These are phyloP conservation scores for Donacobius atricapilla DNA, from an alignment of 2,113 vertebrate species.

Conservation along the genomic window DNA sequence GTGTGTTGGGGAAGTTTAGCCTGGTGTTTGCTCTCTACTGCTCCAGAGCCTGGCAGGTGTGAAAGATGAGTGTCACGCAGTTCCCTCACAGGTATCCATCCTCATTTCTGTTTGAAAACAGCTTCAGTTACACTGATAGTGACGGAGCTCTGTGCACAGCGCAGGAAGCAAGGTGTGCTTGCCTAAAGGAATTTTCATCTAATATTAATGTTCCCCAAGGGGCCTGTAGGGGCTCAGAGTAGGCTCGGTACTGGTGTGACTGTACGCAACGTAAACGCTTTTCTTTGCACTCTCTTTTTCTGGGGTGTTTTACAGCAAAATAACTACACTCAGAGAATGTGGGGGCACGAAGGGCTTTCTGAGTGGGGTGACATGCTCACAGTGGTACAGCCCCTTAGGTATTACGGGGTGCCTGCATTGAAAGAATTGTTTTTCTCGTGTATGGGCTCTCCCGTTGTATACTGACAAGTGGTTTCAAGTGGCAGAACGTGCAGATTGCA, in stretches of 20 bases:
- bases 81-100: background rate
- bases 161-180: background rate
- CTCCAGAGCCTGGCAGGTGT: background rate
- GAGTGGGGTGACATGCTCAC: fast-evolving
- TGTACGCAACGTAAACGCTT: background rate
- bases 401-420: fast-evolving
- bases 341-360: background rate
- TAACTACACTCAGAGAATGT: fast-evolving
- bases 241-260: background rate
- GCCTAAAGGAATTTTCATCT: background rate
- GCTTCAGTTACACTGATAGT: fast-evolving
- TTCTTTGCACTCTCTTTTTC: background rate
- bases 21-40: background rate
- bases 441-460: background rate
- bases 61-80: background rate
- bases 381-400: background rate
- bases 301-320: background rate
- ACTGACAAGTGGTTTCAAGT: background rate
- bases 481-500: background rate
- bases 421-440: background rate
- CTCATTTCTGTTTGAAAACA: background rate
- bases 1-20: background rate
- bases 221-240: fast-evolving
- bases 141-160: fast-evolving
- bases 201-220: background rate